Evolutionary conservation across 2,888 invertebrate species (phyloP), one percentile per base, ranked within the genome.

Genomic region (Pseudolycoriella hygida): DNA sequence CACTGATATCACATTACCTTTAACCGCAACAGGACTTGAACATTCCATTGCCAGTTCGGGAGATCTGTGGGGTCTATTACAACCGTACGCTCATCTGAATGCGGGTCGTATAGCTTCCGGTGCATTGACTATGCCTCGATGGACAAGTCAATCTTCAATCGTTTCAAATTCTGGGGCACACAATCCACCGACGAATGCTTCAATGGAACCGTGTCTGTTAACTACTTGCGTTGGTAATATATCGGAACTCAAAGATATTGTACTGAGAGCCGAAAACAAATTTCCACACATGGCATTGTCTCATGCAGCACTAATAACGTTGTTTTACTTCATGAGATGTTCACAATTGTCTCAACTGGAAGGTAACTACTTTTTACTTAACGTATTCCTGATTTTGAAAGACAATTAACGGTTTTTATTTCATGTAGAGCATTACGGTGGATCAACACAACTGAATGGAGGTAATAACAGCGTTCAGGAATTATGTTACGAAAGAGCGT

Each of bases 291-390:
- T 57, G 10, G 54, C 59, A 10, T 61, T 82, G 50, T 70, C 77
- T 46, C 69, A 77, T 15, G 69, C 77, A 37, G 88, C 88, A 0
- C 72, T 88, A 41, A 76, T 81, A 42, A 78, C 87, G 1, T 68
- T 90, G 2, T 90, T 88, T 63, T 89, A 90, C 64, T 90, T 88
- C 60, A 89, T 90, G 89, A 70, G 88, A 41, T 90, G 90, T 63
- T 87, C 88, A 0, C 89, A 81, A 72, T 56, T 83, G 60, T 82
- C 83, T 58, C 82, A 83, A 57, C 72, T 70, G 0, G 74, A 74
- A 48, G 60, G 68, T 38, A 67, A 51, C 2, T 30, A 11, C n/a
- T 37, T 6, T 12, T 12, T 12, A 31, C 3, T 30, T n/a, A 31
- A 15, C 3, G 6, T 42, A 41, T 20, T 19, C 5, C n/a, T 19